phyloP scores from a whole-genome alignment of 2,113 vertebrate genomes.

The Plecturocebus donacophilus region DNA sequence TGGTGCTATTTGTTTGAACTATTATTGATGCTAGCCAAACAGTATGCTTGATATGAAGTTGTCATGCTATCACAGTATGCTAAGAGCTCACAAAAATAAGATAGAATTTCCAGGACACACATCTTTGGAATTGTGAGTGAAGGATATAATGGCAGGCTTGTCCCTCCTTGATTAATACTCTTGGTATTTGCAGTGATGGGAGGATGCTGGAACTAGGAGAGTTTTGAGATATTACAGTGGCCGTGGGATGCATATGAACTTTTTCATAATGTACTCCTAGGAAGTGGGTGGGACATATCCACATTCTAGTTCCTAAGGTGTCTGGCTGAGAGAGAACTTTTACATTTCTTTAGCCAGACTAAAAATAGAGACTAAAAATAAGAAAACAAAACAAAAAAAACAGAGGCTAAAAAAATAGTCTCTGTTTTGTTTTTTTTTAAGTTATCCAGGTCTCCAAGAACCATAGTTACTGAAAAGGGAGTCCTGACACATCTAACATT shows the following conservation, averaged over 20 bases:
- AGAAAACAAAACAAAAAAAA: too few relatives aligned
- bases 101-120: conserved; percentile 35
- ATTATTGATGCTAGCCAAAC: conserved; percentile 78
- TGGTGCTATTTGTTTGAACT: conserved; percentile 82
- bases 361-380: too few relatives aligned
- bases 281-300: neutral
- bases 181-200: neutral
- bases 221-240: conserved; percentile 31
- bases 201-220: conserved; percentile 30
- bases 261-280: conserved; percentile 39
- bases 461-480: conserved; percentile 28
- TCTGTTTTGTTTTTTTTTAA: neutral
- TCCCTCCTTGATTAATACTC: conserved; percentile 16
- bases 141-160: conserved; percentile 39
- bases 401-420: too few relatives aligned
- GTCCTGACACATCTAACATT: conserved; percentile 35
- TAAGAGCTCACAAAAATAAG: conserved; percentile 67
- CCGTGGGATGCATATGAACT: conserved; percentile 22
- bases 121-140: conserved; percentile 48
- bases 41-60: conserved; percentile 76
- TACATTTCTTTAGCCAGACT: conserved; percentile 5
- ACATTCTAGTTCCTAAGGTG: conserved; percentile 25
- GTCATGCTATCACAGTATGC: conserved; percentile 67
- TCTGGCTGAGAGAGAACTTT: conserved; percentile 47
- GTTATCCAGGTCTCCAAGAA: conserved; percentile 37